Base-by-base conservation (phyloP, 2,888 invertebrate species). In the Gibbula magus region DNA sequence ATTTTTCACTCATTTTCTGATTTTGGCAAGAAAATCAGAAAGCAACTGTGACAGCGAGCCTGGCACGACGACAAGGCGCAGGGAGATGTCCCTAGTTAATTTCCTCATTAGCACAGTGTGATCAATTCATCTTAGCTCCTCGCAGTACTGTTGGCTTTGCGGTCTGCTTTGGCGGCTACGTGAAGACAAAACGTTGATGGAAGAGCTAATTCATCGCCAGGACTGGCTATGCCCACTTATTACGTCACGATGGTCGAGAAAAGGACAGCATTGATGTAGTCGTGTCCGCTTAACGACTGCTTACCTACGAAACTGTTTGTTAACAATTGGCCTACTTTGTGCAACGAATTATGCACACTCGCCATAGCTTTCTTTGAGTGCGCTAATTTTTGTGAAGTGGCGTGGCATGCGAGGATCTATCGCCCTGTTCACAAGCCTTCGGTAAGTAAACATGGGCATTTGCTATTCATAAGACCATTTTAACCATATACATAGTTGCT, bases 401-500 rank as follows among this genome's bases (percentile, higher is more conserved):
- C 7, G 35, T 39, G 35, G 32, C 35, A 35, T 35, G 70, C 35
- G 35, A 18, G 70, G 70, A 35, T 32, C 39, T 35, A 20, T 10
- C 32, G 70, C 29, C 35, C 13, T 39, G 70, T 35, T 70, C 16
- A 25, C 22, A 56, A 20, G 29, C 32, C 70, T 39, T 0, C 39
- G 70, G 70, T 70, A 35, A 70, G 70, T 70, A 70, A 20, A 70
- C 20, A 32, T 39, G n/a, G 70, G 35, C 70, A 70, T 70, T 70
- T 39, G 29, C 70, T 20, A 39, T 70, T 70, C 70, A 39, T 70
- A 32, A 35, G 32, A 32, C 35, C 35, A 39, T 35, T 45, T 45
- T n/a, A 70, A 39, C 70, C 20, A 18, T 70, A 32, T n/a, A 70
- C 70, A 70, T 70, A 70, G 70, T 70, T 70, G 70, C 70, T 39